Percentiles rank a stretch among this genome's conserved stretches.
These are phyloP conservation scores for Erythrolamprus reginae DNA, from an alignment of 2,113 vertebrate species.

Conservation along the genomic window DNA sequence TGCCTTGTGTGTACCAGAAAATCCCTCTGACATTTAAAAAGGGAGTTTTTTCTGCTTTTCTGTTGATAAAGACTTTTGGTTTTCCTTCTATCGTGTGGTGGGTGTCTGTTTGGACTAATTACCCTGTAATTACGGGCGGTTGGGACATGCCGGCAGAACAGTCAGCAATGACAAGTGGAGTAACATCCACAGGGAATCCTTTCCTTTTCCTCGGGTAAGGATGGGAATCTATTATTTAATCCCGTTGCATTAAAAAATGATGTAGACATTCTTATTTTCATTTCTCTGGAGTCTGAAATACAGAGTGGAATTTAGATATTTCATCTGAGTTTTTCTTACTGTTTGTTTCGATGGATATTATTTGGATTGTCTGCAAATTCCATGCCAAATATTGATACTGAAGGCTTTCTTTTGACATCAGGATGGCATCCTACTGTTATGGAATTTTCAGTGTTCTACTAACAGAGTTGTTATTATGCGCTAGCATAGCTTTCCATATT, in stretches of 20 bases:
- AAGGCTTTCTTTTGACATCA: not conserved
- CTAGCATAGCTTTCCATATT: conserved; percentile 17
- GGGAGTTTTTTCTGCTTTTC: no score
- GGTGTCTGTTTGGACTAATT: no score
- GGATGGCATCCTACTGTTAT: not conserved
- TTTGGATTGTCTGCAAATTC: not conserved
- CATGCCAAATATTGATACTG: not conserved
- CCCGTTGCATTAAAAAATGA: not conserved
- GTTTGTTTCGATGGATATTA: not conserved
- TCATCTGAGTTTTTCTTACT: not conserved
- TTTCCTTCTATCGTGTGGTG: no score
- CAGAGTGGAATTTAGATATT: not conserved
- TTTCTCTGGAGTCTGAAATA: not conserved
- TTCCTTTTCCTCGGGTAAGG: not conserved
- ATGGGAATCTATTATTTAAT: not conserved
- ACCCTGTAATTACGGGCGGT: no score
- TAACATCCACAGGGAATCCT: not conserved
- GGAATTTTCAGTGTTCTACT: conserved; percentile 11
- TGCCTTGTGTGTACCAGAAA: no score
- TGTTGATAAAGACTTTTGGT: no score
- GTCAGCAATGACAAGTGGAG: not conserved
- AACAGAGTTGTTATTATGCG: not conserved
- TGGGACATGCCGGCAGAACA: no score
- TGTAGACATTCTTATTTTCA: not conserved
- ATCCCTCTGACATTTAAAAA: no score